phyloP scores from a whole-genome alignment of 37 sponge, comb jelly and placozoan species.

The Hexactinellida sp. region DNA sequence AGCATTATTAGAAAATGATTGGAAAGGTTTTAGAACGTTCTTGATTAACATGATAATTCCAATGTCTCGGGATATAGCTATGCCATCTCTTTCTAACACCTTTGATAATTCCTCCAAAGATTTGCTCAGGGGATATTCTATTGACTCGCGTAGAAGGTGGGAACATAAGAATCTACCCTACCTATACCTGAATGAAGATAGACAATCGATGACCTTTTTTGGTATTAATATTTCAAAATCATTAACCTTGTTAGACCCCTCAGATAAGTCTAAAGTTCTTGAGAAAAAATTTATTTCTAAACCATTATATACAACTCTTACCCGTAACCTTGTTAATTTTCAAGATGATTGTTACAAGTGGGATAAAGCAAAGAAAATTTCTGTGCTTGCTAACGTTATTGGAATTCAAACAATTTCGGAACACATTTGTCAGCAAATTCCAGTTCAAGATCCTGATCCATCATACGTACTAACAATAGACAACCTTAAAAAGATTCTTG shows the following conservation, averaged over 20 bases:
- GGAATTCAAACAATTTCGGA: neutral
- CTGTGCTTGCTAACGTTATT: neutral
- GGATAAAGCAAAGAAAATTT: neutral
- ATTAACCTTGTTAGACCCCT: neutral
- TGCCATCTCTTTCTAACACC: neutral
- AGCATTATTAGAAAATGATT: neutral
- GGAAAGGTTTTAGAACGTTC: constrained; percentile 26
- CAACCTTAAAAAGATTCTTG: constrained; percentile 10
- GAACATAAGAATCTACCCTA: constrained; percentile 58
- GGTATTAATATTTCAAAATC: constrained; percentile 36
- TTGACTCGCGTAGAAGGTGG: neutral
- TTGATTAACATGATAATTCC: constrained; percentile 26
- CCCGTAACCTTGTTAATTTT: neutral
- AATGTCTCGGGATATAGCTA: constrained; percentile 24
- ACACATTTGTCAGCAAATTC: neutral
- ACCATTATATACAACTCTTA: neutral
- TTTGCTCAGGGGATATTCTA: neutral
- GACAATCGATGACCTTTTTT: constrained; percentile 56
- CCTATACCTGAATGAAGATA: constrained; percentile 77
- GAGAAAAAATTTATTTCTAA: constrained; percentile 22
- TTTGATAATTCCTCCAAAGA: neutral
- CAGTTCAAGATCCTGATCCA: neutral
- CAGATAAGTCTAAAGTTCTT: constrained; percentile 9
- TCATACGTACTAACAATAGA: neutral
- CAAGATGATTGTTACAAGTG: neutral